phyloP scores from a whole-genome alignment of 1,140 invertebrate genomes.

The Cyclargus thomasi region DNA sequence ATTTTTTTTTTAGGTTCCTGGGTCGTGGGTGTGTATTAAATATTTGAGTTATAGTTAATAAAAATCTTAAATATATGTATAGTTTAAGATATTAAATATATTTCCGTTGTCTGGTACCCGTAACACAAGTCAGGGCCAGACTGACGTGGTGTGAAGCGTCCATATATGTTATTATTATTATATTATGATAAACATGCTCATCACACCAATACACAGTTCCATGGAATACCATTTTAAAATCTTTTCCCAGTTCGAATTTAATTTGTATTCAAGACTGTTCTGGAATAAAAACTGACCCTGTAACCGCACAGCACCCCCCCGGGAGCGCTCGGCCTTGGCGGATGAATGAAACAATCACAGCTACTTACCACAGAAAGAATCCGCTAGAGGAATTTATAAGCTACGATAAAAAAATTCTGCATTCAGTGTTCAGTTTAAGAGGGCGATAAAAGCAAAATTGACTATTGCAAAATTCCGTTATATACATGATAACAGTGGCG shows the following conservation, averaged over 20 bases:
- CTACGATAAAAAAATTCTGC: not conserved
- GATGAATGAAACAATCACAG: not conserved
- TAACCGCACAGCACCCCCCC: slow-evolving; percentile 20
- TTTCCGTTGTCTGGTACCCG: too few relatives aligned
- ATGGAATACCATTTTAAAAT: slow-evolving; percentile 27
- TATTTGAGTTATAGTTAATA: too few relatives aligned
- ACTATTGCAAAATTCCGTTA: too few relatives aligned
- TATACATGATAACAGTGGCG: too few relatives aligned
- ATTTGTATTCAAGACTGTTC: slow-evolving; percentile 41
- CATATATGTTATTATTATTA: too few relatives aligned
- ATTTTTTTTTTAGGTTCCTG: too few relatives aligned
- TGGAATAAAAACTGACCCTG: not conserved
- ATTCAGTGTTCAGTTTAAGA: not conserved
- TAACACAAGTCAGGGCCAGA: too few relatives aligned
- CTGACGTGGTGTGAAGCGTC: too few relatives aligned
- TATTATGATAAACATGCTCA: not conserved
- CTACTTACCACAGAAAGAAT: not conserved
- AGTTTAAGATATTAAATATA: too few relatives aligned
- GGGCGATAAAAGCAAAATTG: too few relatives aligned
- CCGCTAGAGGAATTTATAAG: not conserved
- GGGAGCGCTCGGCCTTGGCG: not conserved
- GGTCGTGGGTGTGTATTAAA: too few relatives aligned
- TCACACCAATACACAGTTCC: not conserved
- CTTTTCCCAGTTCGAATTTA: slow-evolving; percentile 53
- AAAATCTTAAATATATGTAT: too few relatives aligned